phyloP scores from a whole-genome alignment of 1,140 invertebrate genomes.

The Lordiphosa collinella region DNA sequence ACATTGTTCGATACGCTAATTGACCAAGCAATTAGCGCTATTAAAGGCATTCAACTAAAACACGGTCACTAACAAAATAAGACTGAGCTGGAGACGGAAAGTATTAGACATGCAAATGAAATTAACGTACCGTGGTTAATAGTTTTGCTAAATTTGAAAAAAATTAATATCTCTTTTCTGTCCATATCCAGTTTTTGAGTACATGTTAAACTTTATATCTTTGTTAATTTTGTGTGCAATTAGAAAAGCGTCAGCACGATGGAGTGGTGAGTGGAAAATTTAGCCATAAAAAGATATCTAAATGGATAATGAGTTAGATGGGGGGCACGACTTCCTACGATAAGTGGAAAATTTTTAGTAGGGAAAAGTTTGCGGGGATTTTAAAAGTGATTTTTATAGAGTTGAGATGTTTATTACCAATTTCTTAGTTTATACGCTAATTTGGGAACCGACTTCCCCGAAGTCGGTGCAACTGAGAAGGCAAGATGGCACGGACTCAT shows the following conservation, averaged over 20 bases:
- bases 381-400: too few relatives aligned
- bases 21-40: slow-evolving; percentile 68
- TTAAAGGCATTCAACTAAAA: slow-evolving; percentile 52
- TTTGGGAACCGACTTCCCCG: too few relatives aligned
- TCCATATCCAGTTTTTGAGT: slow-evolving; percentile 14
- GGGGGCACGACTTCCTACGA: too few relatives aligned
- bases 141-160: slow-evolving; percentile 71
- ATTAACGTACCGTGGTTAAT: slow-evolving; percentile 75
- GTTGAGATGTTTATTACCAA: too few relatives aligned
- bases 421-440: too few relatives aligned
- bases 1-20: slow-evolving; percentile 63
- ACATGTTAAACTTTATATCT: slow-evolving; percentile 43
- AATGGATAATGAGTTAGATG: neutral
- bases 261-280: slow-evolving; percentile 27
- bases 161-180: slow-evolving; percentile 49
- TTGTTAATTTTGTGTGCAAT: slow-evolving; percentile 53
- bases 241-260: slow-evolving; percentile 35
- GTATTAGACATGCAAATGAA: slow-evolving; percentile 58
- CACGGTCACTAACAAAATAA: slow-evolving; percentile 51
- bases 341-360: too few relatives aligned
- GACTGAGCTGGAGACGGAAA: slow-evolving; percentile 24
- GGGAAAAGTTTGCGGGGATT: too few relatives aligned
- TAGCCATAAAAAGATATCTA: neutral
- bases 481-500: too few relatives aligned
- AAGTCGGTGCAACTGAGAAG: too few relatives aligned